Evolutionary conservation across 2,797 vertebrate species (phyloP).

Genomic region (Paguma larvata): DNA sequence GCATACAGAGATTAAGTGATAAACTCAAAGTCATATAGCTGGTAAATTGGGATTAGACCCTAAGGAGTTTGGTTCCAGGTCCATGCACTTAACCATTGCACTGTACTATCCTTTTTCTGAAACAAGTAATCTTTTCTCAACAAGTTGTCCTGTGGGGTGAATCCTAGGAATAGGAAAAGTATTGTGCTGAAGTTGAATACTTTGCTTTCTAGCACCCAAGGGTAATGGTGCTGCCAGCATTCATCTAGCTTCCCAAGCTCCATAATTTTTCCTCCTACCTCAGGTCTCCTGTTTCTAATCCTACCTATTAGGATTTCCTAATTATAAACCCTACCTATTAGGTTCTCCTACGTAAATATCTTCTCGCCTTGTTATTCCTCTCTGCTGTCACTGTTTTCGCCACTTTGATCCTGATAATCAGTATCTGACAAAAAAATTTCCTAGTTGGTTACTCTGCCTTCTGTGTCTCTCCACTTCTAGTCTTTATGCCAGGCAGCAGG

Average conservation of each 20-base stretch:
- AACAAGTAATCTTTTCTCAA: neutral
- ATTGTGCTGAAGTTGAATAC: neutral
- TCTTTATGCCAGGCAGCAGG: neutral
- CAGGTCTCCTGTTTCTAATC: neutral
- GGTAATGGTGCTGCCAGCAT: neutral
- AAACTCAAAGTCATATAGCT: neutral
- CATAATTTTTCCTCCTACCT: neutral
- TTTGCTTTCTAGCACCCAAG: neutral
- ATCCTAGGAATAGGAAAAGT: neutral
- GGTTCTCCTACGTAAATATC: neutral
- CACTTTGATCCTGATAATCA: neutral
- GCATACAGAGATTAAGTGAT: neutral
- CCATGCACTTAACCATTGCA: neutral
- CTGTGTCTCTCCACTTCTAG: neutral
- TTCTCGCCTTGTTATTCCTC: neutral
- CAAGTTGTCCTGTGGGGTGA: neutral
- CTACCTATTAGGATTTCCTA: neutral
- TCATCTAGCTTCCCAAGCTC: conserved; percentile 15
- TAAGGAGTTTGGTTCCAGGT: neutral
- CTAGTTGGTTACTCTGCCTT: neutral
- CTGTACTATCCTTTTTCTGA: neutral
- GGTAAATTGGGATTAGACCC: conserved; percentile 4
- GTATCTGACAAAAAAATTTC: neutral
- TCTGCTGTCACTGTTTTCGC: neutral
- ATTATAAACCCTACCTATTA: neutral